Evolutionary conservation across 1,140 invertebrate genomes (phyloP).

Genomic region (Drosophila tsacasi): DNA sequence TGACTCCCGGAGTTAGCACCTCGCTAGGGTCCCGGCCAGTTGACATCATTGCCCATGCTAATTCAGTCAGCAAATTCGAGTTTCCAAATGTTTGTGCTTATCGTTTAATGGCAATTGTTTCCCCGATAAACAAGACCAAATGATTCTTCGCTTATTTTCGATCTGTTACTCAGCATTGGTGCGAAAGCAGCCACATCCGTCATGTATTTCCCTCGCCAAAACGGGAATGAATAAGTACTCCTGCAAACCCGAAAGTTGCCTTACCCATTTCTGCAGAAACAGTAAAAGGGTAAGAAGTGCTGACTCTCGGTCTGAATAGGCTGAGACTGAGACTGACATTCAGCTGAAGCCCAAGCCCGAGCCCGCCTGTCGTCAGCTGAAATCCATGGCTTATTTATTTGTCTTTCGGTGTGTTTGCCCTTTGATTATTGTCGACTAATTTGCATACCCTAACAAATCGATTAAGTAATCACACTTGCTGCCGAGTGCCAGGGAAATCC

Average conservation of each 20-base stretch:
- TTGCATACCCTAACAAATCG: constrained; percentile 16
- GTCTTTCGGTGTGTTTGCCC: constrained; percentile 19
- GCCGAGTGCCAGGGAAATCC: constrained; percentile 8
- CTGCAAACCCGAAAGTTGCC: constrained; percentile 25
- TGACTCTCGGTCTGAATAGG: constrained; percentile 18
- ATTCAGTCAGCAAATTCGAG: constrained; percentile 30
- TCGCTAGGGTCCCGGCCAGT: constrained; percentile 7
- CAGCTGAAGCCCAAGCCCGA: background rate
- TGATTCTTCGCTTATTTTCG: constrained; percentile 57
- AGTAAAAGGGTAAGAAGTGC: constrained; percentile 6
- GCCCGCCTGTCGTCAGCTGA: constrained; percentile 13
- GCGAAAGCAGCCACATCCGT: constrained; percentile 18
- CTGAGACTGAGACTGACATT: background rate
- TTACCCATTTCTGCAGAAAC: constrained; percentile 31
- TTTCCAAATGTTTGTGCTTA: constrained; percentile 66
- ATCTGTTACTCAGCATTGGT: constrained; percentile 47
- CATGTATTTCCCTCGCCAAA: constrained; percentile 15
- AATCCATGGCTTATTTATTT: constrained; percentile 20
- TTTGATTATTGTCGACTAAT: constrained; percentile 29
- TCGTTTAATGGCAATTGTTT: constrained; percentile 49
- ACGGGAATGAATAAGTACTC: background rate
- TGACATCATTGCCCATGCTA: constrained; percentile 66
- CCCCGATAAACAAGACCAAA: constrained; percentile 32
- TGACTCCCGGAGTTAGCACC: constrained; percentile 54
- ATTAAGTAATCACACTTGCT: constrained; percentile 20